These are phyloP conservation scores for Darevskia mixta DNA, from an alignment of 2,797 vertebrate genomes.

Conservation along the genomic window DNA sequence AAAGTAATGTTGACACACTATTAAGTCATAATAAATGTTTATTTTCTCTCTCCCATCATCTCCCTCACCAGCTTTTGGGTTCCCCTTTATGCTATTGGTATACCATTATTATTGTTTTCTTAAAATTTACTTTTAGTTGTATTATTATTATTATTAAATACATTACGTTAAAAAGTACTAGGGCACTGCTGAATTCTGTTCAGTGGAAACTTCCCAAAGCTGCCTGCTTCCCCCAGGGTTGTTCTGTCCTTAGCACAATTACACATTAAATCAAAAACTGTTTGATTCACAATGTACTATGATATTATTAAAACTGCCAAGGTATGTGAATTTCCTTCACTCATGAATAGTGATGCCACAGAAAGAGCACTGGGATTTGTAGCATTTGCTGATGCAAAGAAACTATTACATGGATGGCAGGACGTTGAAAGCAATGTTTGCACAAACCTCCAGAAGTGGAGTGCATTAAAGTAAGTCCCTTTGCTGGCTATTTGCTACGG, in stretches of 20 bases:
- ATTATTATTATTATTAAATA: background rate
- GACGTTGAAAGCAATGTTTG: slow-evolving; percentile 12
- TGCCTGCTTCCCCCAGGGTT: background rate
- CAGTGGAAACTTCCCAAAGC: background rate
- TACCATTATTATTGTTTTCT: background rate
- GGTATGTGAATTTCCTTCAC: slow-evolving; percentile 13
- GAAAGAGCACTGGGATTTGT: slow-evolving; percentile 19
- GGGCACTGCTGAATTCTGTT: slow-evolving; percentile 26
- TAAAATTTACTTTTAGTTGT: too few species aligned
- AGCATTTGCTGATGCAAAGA: slow-evolving; percentile 7
- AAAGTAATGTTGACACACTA: too few species aligned
- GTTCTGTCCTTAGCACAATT: slow-evolving; percentile 3
- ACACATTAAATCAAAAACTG: slow-evolving; percentile 18
- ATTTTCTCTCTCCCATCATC: background rate
- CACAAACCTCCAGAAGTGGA: background rate
- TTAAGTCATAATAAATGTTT: background rate
- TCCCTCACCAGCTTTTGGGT: background rate
- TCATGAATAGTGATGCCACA: background rate
- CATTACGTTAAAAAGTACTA: slow-evolving; percentile 10
- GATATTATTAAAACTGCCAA: slow-evolving; percentile 35
- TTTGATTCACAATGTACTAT: slow-evolving; percentile 1
- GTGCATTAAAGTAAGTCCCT: background rate
- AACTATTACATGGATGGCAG: background rate
- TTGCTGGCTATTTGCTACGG: background rate
- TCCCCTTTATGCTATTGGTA: background rate